Evolutionary conservation across 1,140 invertebrate species (phyloP), one percentile per base, ranked within the genome.

Genomic region (Polyergus mexicanus): DNA sequence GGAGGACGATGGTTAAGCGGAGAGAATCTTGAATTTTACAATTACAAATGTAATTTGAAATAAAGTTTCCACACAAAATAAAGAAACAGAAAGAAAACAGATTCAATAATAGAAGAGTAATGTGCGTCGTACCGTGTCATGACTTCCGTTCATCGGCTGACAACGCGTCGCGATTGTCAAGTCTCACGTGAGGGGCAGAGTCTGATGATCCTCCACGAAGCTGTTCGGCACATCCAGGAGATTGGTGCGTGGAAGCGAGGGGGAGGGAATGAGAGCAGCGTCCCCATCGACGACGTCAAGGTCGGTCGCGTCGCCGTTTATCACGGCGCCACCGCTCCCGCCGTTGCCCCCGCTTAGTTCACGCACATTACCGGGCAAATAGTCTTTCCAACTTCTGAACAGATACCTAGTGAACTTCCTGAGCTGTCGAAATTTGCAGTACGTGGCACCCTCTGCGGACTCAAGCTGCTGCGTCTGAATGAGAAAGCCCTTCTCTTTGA

Each of bases 381-480:
- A 98, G 93, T 98, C 98, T 92, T 98, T 98, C 98, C 98, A 99
- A 92, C 98, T 98, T 76, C 98, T 96, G 89, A 98, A 98, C 60
- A 99, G 95, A 93, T 99, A 99, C 41, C 98, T 96, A 0, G 98
- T 99, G 90, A 99, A 99, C 93, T 99, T 99, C 84, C 98, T 96
- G 13, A 99, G 94, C 91, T 99, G 98, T 60, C 98, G 95, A 92
- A 99, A 99, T 94, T 99, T 99, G 94, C 98, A 99, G 91, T 98
- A 99, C 0, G 98, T 98, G 0, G 98, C 98, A 0, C 98, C 98
- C 93, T 98, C 98, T 0, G 98, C 98, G 0, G 98, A 98, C 92
- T 98, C 98, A 41, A 98, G 93, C 91, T 99, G 98, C 92, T 99
- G 98, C 0, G 98, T 99, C 92, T 99, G 98, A 65, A 99, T 98